phyloP scores from a whole-genome alignment of 35 echinoderm and acorn worm species.

The Ptychodera flava region DNA sequence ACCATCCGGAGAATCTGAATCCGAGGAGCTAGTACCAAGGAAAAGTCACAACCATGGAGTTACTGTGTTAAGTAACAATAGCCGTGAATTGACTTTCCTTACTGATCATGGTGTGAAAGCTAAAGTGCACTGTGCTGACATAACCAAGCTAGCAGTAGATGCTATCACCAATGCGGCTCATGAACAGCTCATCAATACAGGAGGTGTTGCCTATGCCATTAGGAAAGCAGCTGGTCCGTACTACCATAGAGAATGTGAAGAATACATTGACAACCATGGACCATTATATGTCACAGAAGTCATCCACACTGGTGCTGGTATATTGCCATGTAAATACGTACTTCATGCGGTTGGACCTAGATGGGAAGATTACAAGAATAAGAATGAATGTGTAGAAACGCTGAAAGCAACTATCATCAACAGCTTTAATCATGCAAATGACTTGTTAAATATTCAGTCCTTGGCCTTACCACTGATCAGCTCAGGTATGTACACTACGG shows the following conservation, averaged over 20 bases:
- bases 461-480: conserved; percentile 39
- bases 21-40: background rate
- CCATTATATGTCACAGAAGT: conserved; percentile 35
- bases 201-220: conserved; percentile 45
- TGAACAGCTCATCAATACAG: conserved; percentile 15
- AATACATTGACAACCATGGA: conserved; percentile 24
- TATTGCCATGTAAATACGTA: conserved; percentile 29
- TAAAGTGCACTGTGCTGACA: conserved; percentile 11
- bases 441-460: background rate
- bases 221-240: conserved; percentile 15
- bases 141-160: conserved; percentile 30
- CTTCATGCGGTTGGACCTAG: conserved; percentile 49
- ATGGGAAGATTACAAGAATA: conserved; percentile 40
- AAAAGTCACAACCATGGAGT: background rate
- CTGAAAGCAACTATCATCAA: conserved; percentile 39
- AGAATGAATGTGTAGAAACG: conserved; percentile 21
- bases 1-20: background rate
- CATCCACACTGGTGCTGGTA: conserved; percentile 23
- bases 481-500: conserved; percentile 44
- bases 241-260: conserved; percentile 15
- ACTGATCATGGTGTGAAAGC: conserved; percentile 5
- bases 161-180: conserved; percentile 51
- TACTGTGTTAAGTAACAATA: background rate
- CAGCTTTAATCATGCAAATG: conserved; percentile 15
- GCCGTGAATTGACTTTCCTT: background rate